A percentile compares a stretch with the other conserved stretches of the same genome.
Conservation (phyloP, 2,113 vertebrate genomes). For the Pluvialis apricaria region DNA sequence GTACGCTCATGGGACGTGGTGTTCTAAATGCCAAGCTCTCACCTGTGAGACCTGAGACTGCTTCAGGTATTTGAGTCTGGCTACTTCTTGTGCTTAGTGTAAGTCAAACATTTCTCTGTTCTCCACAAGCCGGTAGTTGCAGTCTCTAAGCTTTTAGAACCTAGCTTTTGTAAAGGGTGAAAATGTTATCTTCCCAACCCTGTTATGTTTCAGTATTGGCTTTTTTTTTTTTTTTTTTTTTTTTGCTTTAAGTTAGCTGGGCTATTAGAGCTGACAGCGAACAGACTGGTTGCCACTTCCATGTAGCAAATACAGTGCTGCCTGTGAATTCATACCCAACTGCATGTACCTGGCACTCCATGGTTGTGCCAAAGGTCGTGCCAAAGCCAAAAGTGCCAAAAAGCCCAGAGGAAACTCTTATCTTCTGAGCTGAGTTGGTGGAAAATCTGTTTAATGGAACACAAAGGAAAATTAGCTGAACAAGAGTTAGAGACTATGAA, state of each 20-base stretch:
- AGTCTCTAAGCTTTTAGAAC: background rate
- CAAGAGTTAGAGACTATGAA: background rate
- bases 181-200: background rate
- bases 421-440: background rate
- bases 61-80: background rate
- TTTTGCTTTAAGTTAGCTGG: background rate
- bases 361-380: background rate
- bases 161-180: background rate
- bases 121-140: background rate
- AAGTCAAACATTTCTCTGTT: background rate
- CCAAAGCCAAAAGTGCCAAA: background rate
- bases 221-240: background rate
- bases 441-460: background rate
- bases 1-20: background rate
- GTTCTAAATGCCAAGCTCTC: background rate
- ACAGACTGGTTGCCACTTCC: background rate
- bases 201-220: background rate
- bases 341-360: background rate
- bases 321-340: background rate
- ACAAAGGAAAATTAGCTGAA: background rate
- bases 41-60: background rate
- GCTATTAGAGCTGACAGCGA: background rate
- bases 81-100: background rate
- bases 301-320: background rate
- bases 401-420: background rate